Conservation (phyloP, 2,113 vertebrate genomes). For the Hydrochoerus hydrochaeris region DNA sequence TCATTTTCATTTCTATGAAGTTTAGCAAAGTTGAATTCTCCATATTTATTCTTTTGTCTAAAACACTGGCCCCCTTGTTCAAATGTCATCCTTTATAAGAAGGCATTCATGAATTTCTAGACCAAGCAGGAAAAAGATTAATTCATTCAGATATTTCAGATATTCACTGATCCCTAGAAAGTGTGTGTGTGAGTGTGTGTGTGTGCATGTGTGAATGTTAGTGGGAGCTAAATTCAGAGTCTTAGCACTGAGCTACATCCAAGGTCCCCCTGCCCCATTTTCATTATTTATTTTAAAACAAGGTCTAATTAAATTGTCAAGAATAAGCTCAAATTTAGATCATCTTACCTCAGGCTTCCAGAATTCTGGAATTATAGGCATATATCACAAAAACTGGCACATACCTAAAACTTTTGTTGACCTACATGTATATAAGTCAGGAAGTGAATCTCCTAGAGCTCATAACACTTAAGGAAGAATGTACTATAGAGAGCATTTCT, state of each 20-base stretch:
- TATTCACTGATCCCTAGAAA: neutral
- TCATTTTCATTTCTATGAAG: constrained; percentile 33
- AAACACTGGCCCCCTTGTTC: neutral
- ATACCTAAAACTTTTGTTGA: neutral
- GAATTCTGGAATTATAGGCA: neutral
- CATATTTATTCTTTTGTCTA: neutral
- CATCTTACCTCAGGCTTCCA: neutral
- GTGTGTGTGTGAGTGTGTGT: neutral
- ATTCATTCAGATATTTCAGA: constrained; percentile 2
- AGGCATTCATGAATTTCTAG: neutral
- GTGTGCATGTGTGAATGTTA: neutral
- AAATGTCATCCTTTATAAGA: neutral
- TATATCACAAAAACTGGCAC: neutral
- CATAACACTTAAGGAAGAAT: neutral
- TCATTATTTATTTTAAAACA: neutral
- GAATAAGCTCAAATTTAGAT: neutral
- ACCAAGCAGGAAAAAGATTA: neutral
- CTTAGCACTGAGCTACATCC: neutral
- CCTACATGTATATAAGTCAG: neutral
- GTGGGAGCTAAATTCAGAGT: neutral
- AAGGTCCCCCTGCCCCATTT: neutral
- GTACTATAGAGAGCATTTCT: neutral
- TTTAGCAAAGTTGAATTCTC: constrained; percentile 37
- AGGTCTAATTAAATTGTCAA: neutral
- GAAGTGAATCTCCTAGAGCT: neutral